phyloP scores from a whole-genome alignment of 2,113 vertebrate genomes.

The Tychaedon coryphoeus region DNA sequence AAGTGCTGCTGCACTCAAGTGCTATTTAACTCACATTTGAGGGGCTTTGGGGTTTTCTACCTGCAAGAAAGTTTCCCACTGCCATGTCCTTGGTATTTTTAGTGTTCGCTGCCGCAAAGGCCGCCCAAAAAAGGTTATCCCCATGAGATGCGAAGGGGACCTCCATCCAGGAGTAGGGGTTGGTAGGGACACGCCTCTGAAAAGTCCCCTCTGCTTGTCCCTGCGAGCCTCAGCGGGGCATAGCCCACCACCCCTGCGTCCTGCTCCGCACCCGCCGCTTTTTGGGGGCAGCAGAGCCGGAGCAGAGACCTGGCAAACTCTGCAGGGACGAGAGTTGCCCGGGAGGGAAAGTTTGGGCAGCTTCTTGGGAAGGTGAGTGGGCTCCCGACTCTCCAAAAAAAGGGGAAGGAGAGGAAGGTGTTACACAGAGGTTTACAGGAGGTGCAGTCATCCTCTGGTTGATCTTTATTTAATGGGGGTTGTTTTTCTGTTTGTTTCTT shows the following conservation, averaged over 20 bases:
- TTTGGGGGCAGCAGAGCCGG: fast-evolving
- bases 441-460: fast-evolving
- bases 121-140: not conserved
- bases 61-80: not conserved
- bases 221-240: not conserved
- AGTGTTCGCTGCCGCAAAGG: fast-evolving
- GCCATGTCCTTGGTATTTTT: not conserved
- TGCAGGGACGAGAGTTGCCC: fast-evolving
- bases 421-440: not conserved
- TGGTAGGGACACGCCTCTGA: not conserved
- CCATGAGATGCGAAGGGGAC: fast-evolving
- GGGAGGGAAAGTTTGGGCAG: fast-evolving
- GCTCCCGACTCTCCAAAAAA: fast-evolving
- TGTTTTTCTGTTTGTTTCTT: no score
- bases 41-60: not conserved
- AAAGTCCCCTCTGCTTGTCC: fast-evolving
- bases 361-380: not conserved
- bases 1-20: not conserved
- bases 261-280: fast-evolving
- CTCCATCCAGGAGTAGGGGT: fast-evolving
- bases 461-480: not conserved
- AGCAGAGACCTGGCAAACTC: not conserved
- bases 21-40: not conserved
- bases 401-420: not conserved
- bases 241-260: fast-evolving